A percentile compares a stretch with the other conserved stretches of the same genome.
phyloP scores from a whole-genome alignment of 2,888 invertebrate species.

The Sialis fuliginosa region DNA sequence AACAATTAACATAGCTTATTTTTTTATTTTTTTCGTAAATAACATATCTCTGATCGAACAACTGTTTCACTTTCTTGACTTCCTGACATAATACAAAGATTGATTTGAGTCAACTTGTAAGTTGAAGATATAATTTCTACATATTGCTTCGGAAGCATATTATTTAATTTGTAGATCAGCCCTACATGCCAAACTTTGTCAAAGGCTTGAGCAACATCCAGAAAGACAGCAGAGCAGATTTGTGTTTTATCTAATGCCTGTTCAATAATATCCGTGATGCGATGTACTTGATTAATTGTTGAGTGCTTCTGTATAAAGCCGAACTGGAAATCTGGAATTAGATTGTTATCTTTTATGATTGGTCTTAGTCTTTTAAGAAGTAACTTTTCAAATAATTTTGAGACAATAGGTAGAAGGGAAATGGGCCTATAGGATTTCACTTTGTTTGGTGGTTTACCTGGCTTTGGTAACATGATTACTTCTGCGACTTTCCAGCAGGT shows the following conservation, averaged over 20 bases:
- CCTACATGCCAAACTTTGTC: neutral
- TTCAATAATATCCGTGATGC: neutral
- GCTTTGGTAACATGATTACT: neutral
- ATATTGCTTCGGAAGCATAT: too few species aligned
- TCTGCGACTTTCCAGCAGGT: neutral
- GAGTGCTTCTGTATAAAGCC: neutral
- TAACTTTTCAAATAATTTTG: neutral
- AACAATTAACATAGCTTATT: too few species aligned
- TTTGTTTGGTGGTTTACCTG: neutral
- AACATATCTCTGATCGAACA: too few species aligned
- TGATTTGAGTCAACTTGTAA: too few species aligned
- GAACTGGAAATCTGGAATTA: neutral
- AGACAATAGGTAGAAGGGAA: neutral
- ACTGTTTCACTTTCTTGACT: too few species aligned
- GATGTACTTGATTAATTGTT: neutral
- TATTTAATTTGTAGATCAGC: too few species aligned
- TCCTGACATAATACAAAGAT: too few species aligned
- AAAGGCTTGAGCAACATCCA: neutral
- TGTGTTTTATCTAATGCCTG: neutral
- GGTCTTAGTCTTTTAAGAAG: neutral
- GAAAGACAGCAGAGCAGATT: neutral
- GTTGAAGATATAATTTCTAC: too few species aligned
- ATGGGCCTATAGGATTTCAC: neutral
- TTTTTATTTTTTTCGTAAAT: too few species aligned
- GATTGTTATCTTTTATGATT: neutral